Evolutionary conservation across 2,797 vertebrate genomes (phyloP).

Genomic region (Menidia menidia): DNA sequence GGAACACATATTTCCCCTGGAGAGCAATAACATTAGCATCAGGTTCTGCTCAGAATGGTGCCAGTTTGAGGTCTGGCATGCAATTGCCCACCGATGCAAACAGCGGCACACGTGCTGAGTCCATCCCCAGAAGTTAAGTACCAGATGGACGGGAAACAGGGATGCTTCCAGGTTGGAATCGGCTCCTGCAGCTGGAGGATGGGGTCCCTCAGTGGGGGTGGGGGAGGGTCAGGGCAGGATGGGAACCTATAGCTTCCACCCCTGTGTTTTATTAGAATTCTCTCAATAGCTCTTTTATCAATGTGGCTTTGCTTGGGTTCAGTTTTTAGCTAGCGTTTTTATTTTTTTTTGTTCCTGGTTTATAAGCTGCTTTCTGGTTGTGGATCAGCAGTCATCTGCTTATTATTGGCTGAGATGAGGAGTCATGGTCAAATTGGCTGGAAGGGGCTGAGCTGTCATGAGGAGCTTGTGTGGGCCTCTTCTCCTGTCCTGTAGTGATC

Average conservation of each 20-base stretch:
- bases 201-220: slow-evolving; percentile 28
- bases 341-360: slow-evolving; percentile 10
- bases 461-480: slow-evolving; percentile 64
- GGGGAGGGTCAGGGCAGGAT: slow-evolving; percentile 2
- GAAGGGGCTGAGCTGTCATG: slow-evolving; percentile 65
- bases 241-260: slow-evolving; percentile 1
- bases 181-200: slow-evolving; percentile 69
- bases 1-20: slow-evolving; percentile 46
- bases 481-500: slow-evolving; percentile 43
- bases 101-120: slow-evolving; percentile 42
- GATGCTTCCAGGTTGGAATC: slow-evolving; percentile 66
- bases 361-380: slow-evolving; percentile 48
- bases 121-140: slow-evolving; percentile 42
- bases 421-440: slow-evolving; percentile 52
- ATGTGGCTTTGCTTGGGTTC: slow-evolving; percentile 11
- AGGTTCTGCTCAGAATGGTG: slow-evolving; percentile 44
- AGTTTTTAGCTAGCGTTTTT: slow-evolving; percentile 9
- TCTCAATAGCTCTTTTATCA: slow-evolving; percentile 4
- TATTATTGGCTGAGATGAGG: slow-evolving; percentile 65
- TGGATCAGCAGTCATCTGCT: slow-evolving; percentile 42
- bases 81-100: slow-evolving; percentile 48
- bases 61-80: slow-evolving; percentile 67
- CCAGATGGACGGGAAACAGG: slow-evolving; percentile 71
- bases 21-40: slow-evolving; percentile 56
- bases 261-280: slow-evolving; percentile 7